Base-by-base conservation (phyloP, 2,888 invertebrate genomes). In the Melinaea marsaeus region DNA sequence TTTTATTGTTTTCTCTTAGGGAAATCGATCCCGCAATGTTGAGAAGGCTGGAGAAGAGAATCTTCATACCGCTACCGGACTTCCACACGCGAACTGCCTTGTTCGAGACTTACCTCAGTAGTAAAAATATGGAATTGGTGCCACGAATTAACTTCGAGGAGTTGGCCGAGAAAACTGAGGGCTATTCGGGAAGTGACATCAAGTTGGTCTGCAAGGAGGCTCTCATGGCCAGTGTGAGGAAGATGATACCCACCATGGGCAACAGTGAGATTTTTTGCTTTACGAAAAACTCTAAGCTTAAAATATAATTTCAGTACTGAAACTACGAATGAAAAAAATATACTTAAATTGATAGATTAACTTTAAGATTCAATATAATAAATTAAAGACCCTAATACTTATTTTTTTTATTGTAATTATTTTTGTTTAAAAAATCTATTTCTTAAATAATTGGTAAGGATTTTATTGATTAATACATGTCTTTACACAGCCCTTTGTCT, bases 131-230 rank as follows among this genome's bases (percentile, higher is more conserved):
- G 48, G 86, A 91, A 60, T 75, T 93, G 60, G 83, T 92, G 5
- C 78, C 84, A 0, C 78, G 86, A 22, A 75, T 84, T 3, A 86
- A 92, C 62, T 90, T 91, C 54, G 71, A 80, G 3, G 79, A 85
- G 45, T 74, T 95, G 70, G 90, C 93, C 0, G 72, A 80, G 4
- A 78, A 85, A 61, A 96, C 96, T 0, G 93, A 94, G 13, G 94
- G 95, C 3, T 98, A 96, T 79, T 97, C 98, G 0, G 97, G 97
- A 0, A 96, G 97, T 11, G 98, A 98, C 78, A 93, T 98, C 58
- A 95, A 95, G 75, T 86, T 95, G 69, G 93, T 96, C 42, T 97
- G 97, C 79, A 98, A 98, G 83, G 97, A 98, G 90, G 95, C 96
- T 0, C 93, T 95, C 63, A 97, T 98, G 96, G 90, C 92, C 37